phyloP scores from a whole-genome alignment of 92 coral and sea anemone species.

The Porites rus region DNA sequence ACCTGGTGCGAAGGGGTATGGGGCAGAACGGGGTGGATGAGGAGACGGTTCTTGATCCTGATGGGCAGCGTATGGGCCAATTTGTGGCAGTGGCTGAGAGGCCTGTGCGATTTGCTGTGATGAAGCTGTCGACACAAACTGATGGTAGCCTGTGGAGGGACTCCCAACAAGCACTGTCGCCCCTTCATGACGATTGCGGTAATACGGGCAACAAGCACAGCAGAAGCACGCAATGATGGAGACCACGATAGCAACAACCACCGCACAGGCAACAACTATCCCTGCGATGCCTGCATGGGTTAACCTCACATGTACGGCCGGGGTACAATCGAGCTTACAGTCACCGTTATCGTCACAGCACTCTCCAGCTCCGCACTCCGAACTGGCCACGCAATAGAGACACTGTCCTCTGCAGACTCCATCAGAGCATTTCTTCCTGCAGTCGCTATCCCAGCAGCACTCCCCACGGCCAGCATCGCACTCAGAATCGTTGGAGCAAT shows the following conservation, averaged over 20 bases:
- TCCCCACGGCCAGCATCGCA: background rate
- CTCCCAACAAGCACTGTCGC: background rate
- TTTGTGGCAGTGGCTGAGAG: background rate
- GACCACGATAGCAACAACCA: background rate
- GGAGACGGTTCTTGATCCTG: constrained; percentile 6
- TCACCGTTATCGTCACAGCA: background rate
- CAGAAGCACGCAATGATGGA: constrained; percentile 8
- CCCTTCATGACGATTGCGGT: constrained; percentile 18
- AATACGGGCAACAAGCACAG: constrained; percentile 38
- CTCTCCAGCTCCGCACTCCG: constrained; percentile 9
- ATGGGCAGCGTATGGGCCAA: background rate
- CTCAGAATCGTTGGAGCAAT: background rate
- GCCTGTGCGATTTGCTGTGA: background rate
- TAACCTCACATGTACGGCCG: background rate
- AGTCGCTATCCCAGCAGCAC: background rate
- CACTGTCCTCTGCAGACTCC: constrained; percentile 2
- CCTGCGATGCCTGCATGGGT: constrained; percentile 2
- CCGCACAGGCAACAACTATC: background rate
- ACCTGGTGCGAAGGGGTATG: background rate
- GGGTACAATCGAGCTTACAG: background rate
- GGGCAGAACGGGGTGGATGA: background rate
- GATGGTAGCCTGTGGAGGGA: background rate
- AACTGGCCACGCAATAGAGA: background rate
- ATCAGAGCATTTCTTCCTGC: constrained; percentile 5
- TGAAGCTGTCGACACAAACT: background rate